Evolutionary conservation across 2,888 invertebrate species (phyloP), one percentile per base, ranked within the genome.

Genomic region (Yponomeuta plumbellus): DNA sequence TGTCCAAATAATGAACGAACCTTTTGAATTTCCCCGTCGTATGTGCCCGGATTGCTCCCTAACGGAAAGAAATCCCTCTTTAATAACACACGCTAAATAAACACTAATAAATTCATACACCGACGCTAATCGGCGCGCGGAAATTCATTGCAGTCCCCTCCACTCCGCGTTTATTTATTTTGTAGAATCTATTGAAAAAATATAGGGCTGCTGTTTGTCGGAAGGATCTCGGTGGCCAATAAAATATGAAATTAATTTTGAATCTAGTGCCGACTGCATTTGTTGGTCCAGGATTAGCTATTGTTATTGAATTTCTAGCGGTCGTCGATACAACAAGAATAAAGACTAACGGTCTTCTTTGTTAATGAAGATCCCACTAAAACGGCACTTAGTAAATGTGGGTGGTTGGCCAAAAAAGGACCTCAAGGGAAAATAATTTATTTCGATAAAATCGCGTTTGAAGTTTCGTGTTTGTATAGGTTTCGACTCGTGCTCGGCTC

Each of bases 41-140:
- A 52, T 17, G 17, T 52, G 17, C 44, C 44, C 1, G 44, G 69
- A 68, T 69, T 67, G 61, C 68, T 67, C 69, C 52, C 21, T 20
- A 22, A 57, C 61, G n/a, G 61, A 20, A 44, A 67, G 59, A 70
- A 66, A 69, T 70, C 78, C 80, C 79, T 76, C 72, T 75, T 69
- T 71, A 74, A 76, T 82, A 78, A 82, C 75, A 80, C 66, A 70
- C 70, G 68, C 74, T 78, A 76, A 80, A 77, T 78, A 82, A 84
- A 82, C 76, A 80, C 69, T 74, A 74, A 74, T 76, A 78, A 77
- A 84, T 83, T 80, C 75, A 78, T 78, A 40, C 20, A 73, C 70
- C 69, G 69, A 71, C 70, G 69, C 68, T 77, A 79, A 78, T 78
- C 72, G 75, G 70, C 68, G 73, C 67, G 70, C 73, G 74, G 74